Evolutionary conservation across 1,140 invertebrate species (phyloP).

Genomic region (Drosophila ambigua): DNA sequence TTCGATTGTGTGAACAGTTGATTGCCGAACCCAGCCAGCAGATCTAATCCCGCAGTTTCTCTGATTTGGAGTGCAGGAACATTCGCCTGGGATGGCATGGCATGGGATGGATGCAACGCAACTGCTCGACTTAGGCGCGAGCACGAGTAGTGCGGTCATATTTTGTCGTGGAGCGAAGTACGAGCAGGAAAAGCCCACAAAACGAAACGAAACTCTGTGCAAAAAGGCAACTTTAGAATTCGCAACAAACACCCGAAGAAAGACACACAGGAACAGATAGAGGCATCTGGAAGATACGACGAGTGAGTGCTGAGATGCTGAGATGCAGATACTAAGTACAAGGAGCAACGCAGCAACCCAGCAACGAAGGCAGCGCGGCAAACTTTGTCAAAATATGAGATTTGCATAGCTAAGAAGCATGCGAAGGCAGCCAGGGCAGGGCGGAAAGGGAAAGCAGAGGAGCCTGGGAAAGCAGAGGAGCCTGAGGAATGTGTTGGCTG

Average conservation of each 20-base stretch:
- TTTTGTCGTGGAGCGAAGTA: too few species aligned
- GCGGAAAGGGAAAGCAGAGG: neutral
- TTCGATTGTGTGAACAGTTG: slow-evolving; percentile 36
- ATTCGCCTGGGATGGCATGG: too few species aligned
- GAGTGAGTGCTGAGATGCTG: neutral
- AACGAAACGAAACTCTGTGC: slow-evolving; percentile 1
- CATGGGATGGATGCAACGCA: too few species aligned
- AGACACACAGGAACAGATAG: neutral
- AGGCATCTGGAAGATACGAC: too few species aligned
- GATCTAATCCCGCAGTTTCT: neutral
- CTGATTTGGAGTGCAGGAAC: too few species aligned
- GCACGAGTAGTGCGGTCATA: too few species aligned
- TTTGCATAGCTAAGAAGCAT: slow-evolving; percentile 66
- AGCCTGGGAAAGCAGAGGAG: too few species aligned
- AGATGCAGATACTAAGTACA: slow-evolving; percentile 14
- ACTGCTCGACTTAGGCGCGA: too few species aligned
- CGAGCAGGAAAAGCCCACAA: neutral
- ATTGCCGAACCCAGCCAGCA: slow-evolving; percentile 24
- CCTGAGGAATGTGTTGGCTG: too few species aligned
- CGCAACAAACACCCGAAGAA: slow-evolving; percentile 22
- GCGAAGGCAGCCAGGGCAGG: slow-evolving; percentile 16
- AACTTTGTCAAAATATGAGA: slow-evolving; percentile 66
- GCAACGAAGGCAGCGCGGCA: slow-evolving; percentile 14
- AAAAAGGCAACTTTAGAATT: slow-evolving; percentile 58
- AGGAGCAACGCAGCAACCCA: neutral